Percentiles rank a stretch among this genome's conserved stretches.
These are phyloP conservation scores for Upupa epops DNA, from an alignment of 2,113 vertebrate species.

Conservation along the genomic window DNA sequence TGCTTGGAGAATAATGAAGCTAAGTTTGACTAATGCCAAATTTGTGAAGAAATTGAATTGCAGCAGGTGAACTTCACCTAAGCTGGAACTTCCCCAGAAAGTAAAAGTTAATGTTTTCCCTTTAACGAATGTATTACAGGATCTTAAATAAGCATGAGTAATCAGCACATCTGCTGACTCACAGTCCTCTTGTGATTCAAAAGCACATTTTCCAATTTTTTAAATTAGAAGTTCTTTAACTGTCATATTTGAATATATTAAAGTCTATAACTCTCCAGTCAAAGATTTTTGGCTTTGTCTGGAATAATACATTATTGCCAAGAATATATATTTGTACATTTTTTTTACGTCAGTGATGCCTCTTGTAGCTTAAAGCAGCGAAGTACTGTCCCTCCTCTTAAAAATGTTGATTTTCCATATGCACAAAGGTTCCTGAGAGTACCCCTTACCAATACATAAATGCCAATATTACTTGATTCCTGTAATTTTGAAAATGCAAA, in stretches of 20 bases:
- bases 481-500: background rate
- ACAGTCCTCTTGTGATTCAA: background rate
- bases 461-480: background rate
- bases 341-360: too few species aligned
- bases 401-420: background rate
- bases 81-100: background rate
- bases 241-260: background rate
- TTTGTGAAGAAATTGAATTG: background rate
- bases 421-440: background rate
- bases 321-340: too few species aligned
- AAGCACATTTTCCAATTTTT: background rate
- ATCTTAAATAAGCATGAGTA: background rate
- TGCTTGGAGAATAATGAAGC: background rate
- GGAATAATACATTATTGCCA: too few species aligned
- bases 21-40: conserved; percentile 1
- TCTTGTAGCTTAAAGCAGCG: too few species aligned
- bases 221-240: background rate
- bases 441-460: accelerated
- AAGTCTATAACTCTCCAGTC: background rate
- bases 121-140: background rate
- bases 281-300: background rate
- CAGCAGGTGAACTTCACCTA: background rate
- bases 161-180: background rate
- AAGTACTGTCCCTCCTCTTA: too few species aligned
- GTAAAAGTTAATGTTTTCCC: background rate